Base-by-base conservation (phyloP, 2,888 invertebrate genomes). In the Eupithecia subfuscata region DNA sequence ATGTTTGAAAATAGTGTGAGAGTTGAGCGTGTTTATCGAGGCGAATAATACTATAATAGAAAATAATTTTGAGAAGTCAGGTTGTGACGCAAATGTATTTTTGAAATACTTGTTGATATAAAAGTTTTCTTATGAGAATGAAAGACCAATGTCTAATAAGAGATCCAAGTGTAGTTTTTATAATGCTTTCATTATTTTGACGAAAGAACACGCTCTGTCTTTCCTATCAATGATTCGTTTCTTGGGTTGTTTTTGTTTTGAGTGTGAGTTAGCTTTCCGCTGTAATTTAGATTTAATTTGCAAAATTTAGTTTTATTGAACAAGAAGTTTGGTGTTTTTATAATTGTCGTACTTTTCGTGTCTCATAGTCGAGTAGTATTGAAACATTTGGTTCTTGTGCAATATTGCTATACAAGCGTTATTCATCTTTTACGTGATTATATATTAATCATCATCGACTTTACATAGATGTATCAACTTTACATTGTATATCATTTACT, bases 81-180 rank as follows among this genome's bases (percentile, higher is more conserved):
- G 73, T 78, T 76, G 75, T 74, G 74, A 74, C 74, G 22, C 37
- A 74, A 76, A 73, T 65, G 72, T 74, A 76, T 76, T 71, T 77
- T 67, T 72, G 69, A 71, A 76, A 74, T 69, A 69, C 64, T 70
- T 76, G 68, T 68, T 71, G 63, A 45, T 74, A 74, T 67, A 40
- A 69, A 71, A 71, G 16, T 69, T 76, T 69, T 74, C 76, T 65
- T 72, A 72, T 74, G 64, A 74, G 65, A 69, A 69, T 76, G 76
- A n/a, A n/a, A n/a, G n/a, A 76, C 73, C 76, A 74, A 76, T 74
- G 76, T 65, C 43, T 56, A 73, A 45, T 67, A 72, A 65, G 70
- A 70, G 72, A 72, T 70, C 69, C n/a, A n/a, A 70, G 70, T 69
- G 70, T 75, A 73, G 70, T 67, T 76, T 72, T 67, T 73, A 68